A percentile compares a stretch with the other conserved stretches of the same genome.
Conservation (phyloP, 2,888 invertebrate species). For the Brenthis ino region DNA sequence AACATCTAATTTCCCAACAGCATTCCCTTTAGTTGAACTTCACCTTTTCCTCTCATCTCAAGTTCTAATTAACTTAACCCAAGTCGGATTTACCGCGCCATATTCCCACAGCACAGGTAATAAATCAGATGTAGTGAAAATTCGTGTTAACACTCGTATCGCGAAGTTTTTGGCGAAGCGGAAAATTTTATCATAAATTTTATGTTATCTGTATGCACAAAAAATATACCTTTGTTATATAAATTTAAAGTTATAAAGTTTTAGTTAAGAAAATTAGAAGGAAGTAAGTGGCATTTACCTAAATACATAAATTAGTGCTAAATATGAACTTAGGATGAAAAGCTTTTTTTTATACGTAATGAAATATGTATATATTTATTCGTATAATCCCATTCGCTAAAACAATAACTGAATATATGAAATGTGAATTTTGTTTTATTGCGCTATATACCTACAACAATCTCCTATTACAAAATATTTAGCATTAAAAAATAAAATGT, state of each 20-base stretch:
- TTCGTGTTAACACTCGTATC: slow-evolving; percentile 29
- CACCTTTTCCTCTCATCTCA: slow-evolving; percentile 35
- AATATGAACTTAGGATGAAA: no score
- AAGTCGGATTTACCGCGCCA: slow-evolving; percentile 35
- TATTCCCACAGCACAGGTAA: slow-evolving; percentile 41
- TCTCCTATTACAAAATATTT: no score
- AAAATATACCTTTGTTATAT: neutral
- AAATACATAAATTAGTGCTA: no score
- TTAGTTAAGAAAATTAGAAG: no score
- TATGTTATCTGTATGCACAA: neutral
- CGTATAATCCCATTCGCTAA: no score
- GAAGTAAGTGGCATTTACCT: no score
- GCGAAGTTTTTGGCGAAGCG: slow-evolving; percentile 8
- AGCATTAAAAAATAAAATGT: no score
- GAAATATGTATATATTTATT: no score
- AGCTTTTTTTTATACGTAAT: no score
- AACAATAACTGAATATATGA: no score
- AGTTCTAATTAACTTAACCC: slow-evolving; percentile 49
- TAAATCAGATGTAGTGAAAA: slow-evolving; percentile 42
- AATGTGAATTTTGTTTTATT: no score
- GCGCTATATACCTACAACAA: no score
- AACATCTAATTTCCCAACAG: slow-evolving; percentile 15
- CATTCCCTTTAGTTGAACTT: slow-evolving; percentile 22
- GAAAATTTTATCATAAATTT: neutral
- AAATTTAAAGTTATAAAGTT: neutral